phyloP scores from a whole-genome alignment of 2,113 vertebrate genomes.

The Passer montanus region DNA sequence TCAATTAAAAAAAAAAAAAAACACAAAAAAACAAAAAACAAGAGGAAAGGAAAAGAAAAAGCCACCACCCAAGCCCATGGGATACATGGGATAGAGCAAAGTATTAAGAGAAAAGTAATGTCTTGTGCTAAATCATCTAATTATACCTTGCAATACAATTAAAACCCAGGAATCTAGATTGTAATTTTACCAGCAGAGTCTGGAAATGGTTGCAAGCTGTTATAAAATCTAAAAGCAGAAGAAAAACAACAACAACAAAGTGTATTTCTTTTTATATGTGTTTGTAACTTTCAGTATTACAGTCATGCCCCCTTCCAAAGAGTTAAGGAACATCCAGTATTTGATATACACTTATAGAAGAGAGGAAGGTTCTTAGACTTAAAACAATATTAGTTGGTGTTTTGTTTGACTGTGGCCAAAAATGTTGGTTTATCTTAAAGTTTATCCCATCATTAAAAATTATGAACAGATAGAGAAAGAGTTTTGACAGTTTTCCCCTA shows the following conservation, averaged over 20 bases:
- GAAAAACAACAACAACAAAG: not conserved
- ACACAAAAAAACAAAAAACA: not conserved
- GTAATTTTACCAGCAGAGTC: not conserved
- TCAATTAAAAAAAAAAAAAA: not conserved
- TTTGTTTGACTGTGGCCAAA: not conserved
- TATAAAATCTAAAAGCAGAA: not conserved
- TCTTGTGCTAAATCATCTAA: not conserved
- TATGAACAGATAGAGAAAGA: not conserved
- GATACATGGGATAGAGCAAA: not conserved
- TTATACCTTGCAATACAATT: not conserved
- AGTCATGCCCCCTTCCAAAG: not conserved
- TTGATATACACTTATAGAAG: not conserved
- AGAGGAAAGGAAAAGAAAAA: not conserved
- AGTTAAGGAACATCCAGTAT: not conserved
- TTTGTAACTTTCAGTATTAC: not conserved
- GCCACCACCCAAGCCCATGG: not conserved
- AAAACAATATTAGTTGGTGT: not conserved
- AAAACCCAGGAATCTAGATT: not conserved
- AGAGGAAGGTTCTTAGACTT: not conserved
- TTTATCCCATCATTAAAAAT: not conserved
- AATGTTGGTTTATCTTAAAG: not conserved
- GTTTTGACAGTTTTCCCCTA: not conserved
- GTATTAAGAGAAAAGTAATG: not conserved
- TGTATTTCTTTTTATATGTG: not conserved
- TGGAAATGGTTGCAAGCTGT: not conserved